A percentile compares a stretch with the other conserved stretches of the same genome.
Evolutionary conservation across 2,113 vertebrate species (phyloP).

Genomic region (Ailuropoda melanoleuca): DNA sequence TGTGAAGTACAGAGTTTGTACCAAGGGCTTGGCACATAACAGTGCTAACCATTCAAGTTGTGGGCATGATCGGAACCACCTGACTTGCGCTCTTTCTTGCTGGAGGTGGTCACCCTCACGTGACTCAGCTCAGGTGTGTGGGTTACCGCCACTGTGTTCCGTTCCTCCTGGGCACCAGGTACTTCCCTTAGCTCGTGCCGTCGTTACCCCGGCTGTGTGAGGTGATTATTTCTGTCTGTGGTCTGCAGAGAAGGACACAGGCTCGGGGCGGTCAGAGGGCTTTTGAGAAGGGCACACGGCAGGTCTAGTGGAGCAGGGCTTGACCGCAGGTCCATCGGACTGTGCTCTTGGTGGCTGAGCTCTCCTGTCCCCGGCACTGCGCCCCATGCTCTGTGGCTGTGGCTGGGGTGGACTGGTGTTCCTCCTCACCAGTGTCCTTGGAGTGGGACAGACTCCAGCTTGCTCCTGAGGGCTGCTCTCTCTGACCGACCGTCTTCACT

Average conservation of each 20-base stretch:
- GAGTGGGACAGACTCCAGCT: neutral
- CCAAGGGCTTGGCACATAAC: fast-evolving
- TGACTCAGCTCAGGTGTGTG: fast-evolving
- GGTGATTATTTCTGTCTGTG: neutral
- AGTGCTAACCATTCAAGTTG: too few species aligned
- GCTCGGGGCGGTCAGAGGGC: neutral
- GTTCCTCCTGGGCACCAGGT: neutral
- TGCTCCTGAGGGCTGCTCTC: neutral
- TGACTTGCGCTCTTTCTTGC: neutral
- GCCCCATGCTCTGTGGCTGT: fast-evolving
- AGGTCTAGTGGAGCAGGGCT: neutral
- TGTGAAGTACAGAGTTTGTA: neutral
- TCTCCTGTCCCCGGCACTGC: fast-evolving
- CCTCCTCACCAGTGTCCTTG: neutral
- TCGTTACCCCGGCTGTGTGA: neutral
- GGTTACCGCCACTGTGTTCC: too few species aligned
- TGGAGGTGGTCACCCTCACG: neutral
- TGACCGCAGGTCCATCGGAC: neutral
- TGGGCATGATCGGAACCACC: neutral
- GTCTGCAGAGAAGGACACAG: neutral
- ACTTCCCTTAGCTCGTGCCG: neutral
- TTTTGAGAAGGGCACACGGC: neutral
- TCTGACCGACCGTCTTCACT: neutral
- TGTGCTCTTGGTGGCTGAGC: neutral
- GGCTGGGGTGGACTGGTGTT: too few species aligned